A percentile compares a stretch with the other conserved stretches of the same genome.
These are phyloP conservation scores for Notiomystis cincta DNA, from an alignment of 2,113 vertebrate genomes.

Conservation along the genomic window DNA sequence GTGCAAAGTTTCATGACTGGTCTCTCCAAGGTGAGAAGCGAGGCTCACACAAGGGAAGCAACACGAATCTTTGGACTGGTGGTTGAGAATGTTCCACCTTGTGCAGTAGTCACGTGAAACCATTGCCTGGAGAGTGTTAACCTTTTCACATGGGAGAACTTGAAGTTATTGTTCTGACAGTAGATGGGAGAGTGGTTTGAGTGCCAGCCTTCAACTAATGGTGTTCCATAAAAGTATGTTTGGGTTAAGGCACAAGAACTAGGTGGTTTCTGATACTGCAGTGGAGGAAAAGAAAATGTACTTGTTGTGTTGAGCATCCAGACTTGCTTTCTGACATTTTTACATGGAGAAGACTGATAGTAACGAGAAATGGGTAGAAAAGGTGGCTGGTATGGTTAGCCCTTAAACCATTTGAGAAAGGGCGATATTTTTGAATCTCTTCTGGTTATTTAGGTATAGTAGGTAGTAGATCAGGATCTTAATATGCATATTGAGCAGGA, in stretches of 20 bases:
- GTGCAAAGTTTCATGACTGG: not conserved
- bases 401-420: not conserved
- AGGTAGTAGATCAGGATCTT: not conserved
- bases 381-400: not conserved
- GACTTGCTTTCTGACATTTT: not conserved
- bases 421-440: not conserved
- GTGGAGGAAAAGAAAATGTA: not conserved
- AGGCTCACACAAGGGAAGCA: not conserved
- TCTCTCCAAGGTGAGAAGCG: not conserved
- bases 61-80: rapidly evolving
- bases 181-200: not conserved
- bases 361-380: not conserved
- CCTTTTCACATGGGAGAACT: not conserved
- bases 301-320: not conserved
- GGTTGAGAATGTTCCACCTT: not conserved
- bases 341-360: not conserved
- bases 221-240: not conserved
- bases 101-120: rapidly evolving
- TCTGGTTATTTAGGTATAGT: not conserved
- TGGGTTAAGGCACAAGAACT: not conserved
- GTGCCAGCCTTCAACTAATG: not conserved
- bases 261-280: not conserved
- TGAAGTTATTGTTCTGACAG: not conserved
- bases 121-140: not conserved
- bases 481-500: not conserved